A percentile compares a stretch with the other conserved stretches of the same genome.
Conservation (phyloP, 92 coral and sea anemone species). For the Heliopora coerulea region DNA sequence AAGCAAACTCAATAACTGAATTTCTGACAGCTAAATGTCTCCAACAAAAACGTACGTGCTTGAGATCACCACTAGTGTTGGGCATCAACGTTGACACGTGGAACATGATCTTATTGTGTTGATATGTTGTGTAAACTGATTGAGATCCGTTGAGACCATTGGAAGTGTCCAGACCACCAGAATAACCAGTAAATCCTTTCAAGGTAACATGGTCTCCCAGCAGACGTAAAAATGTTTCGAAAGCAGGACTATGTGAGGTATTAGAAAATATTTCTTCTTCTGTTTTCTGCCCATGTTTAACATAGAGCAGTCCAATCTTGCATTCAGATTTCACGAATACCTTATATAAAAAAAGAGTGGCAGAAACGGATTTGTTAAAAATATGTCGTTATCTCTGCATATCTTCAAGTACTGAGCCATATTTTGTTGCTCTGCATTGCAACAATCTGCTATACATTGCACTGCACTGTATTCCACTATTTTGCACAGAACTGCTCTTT, state of each 20-base stretch:
- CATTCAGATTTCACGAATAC: slow-evolving; percentile 78
- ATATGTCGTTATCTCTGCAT: too few species aligned
- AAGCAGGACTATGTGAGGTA: slow-evolving; percentile 75
- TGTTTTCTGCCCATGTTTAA: slow-evolving; percentile 84
- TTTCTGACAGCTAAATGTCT: neutral
- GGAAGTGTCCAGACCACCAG: slow-evolving; percentile 79
- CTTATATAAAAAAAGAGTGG: slow-evolving; percentile 35
- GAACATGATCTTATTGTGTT: slow-evolving; percentile 82
- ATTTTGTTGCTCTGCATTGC: too few species aligned
- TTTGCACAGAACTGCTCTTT: too few species aligned
- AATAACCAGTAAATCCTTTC: slow-evolving; percentile 76
- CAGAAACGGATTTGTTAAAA: too few species aligned
- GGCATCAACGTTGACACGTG: slow-evolving; percentile 94
- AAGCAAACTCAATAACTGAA: too few species aligned
- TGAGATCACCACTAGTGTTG: slow-evolving; percentile 69
- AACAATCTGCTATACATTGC: neutral
- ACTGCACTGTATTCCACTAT: too few species aligned
- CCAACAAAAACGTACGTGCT: slow-evolving; percentile 59
- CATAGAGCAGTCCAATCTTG: slow-evolving; percentile 88
- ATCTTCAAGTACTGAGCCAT: too few species aligned
- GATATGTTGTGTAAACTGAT: slow-evolving; percentile 77
- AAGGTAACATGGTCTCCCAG: slow-evolving; percentile 78
- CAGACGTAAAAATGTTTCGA: slow-evolving; percentile 77
- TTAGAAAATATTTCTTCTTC: slow-evolving; percentile 88
- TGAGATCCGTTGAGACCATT: slow-evolving; percentile 86